A percentile compares a stretch with the other conserved stretches of the same genome.
phyloP scores from a whole-genome alignment of 2,888 invertebrate genomes.

The Leucozona laternaria region DNA sequence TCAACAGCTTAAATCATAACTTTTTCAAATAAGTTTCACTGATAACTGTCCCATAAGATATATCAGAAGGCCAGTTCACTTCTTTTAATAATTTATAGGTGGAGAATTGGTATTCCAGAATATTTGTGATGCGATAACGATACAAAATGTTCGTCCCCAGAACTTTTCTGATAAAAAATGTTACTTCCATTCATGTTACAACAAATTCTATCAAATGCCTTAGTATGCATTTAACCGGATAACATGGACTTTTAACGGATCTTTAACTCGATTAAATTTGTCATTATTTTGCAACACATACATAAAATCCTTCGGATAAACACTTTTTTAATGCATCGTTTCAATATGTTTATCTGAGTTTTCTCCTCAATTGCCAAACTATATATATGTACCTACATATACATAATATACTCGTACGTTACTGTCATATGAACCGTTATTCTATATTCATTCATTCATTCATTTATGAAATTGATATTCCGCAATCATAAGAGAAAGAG shows the following conservation, averaged over 20 bases:
- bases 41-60: too few relatives aligned
- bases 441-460: slow-evolving; percentile 48
- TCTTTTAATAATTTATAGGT: too few relatives aligned
- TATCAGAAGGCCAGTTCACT: too few relatives aligned
- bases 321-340: not conserved
- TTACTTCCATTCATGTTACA: too few relatives aligned
- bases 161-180: too few relatives aligned
- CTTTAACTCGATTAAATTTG: not conserved
- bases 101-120: too few relatives aligned
- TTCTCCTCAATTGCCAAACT: slow-evolving; percentile 6
- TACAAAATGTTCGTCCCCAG: too few relatives aligned
- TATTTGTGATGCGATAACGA: too few relatives aligned
- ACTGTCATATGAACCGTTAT: slow-evolving; percentile 22
- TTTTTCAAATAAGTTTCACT: too few relatives aligned
- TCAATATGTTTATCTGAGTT: slow-evolving; percentile 11
- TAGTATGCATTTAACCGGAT: not conserved
- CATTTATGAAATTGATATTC: slow-evolving; percentile 69
- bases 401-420: not conserved
- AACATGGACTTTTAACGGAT: not conserved
- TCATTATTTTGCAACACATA: not conserved
- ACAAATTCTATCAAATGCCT: not conserved
- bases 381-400: not conserved
- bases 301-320: slow-evolving; percentile 3
- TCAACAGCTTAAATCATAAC: too few relatives aligned
- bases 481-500: slow-evolving; percentile 23